Conservation (phyloP, 1,140 invertebrate genomes). For the Polyergus mexicanus region DNA sequence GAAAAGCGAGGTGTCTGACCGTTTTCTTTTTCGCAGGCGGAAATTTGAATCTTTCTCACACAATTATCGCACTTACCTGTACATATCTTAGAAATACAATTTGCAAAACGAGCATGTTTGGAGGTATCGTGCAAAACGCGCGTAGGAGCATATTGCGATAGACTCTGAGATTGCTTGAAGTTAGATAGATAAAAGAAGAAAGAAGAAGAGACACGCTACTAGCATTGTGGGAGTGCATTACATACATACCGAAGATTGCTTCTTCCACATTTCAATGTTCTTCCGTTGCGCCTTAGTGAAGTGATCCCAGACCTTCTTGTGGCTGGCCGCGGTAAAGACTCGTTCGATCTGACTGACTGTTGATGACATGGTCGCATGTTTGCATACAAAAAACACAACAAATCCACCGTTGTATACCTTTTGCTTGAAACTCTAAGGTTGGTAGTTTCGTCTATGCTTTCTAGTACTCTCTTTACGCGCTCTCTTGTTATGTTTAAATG, state of each 20-base stretch:
- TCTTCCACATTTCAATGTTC: constrained; percentile 99
- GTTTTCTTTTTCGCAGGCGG: constrained; percentile 58
- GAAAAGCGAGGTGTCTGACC: constrained; percentile 81
- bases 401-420: constrained; percentile 86
- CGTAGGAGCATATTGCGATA: constrained; percentile 63
- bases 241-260: constrained; percentile 97
- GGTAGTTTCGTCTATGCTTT: constrained; percentile 64
- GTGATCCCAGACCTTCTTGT: constrained; percentile 99
- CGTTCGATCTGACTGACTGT: constrained; percentile 99
- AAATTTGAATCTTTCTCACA: constrained; percentile 3
- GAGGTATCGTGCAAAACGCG: constrained; percentile 67
- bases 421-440: constrained; percentile 79
- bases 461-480: constrained; percentile 38
- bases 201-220: constrained; percentile 74
- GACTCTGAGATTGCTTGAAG: constrained; percentile 47
- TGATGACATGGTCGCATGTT: constrained; percentile 86
- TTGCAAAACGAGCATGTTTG: constrained; percentile 55
- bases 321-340: constrained; percentile 96
- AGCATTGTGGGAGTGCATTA: constrained; percentile 76
- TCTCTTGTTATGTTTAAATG: constrained; percentile 21
- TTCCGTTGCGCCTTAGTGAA: constrained; percentile 99
- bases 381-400: constrained; percentile 87
- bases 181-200: constrained; percentile 58
- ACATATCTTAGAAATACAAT: constrained; percentile 50
- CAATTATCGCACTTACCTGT: constrained; percentile 54